Evolutionary conservation across 1,140 invertebrate species (phyloP), one percentile per base, ranked within the genome.

Genomic region (Drosophila gunungcola): DNA sequence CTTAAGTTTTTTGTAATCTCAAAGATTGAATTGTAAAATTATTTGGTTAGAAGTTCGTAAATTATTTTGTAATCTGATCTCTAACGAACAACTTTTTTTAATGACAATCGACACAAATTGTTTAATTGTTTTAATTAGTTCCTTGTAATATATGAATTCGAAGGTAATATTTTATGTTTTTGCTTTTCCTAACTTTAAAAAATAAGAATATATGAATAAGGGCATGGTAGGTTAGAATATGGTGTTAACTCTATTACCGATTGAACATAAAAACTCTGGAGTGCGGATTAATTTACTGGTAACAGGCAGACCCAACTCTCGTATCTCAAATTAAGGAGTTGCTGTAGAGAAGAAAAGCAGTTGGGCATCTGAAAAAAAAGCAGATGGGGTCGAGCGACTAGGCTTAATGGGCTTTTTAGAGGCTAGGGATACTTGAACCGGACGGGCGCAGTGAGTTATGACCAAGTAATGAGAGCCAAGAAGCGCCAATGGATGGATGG

Each of bases 381-480:
- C 63, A 69, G 48, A 49, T 58, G 55, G 46, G 56, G 41, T 43
- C 42, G 56, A 43, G 9, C 63, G 54, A 58, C 13, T 27, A 21
- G 39, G 39, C 43, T 46, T 45, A 54, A 70, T 64, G 51, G 56
- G 46, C 34, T 54, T 38, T 25, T 51, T 29, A 34, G 43, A 32
- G 67, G 29, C 43, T 72, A 25, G 65, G 65, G 55, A 64, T 76
- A 70, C 51, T 56, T 60, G 64, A 78, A 45, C 67, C 67, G 39
- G 51, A 29, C 58, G 41, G 73, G 75, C 55, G 60, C 81, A 85
- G 82, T 76, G 82, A 85, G 38, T 85, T 85, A 86, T 85, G 82
- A 85, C 82, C 82, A 46, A 74, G 29, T 76, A 65, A 75, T 65
- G 62, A 54, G 62, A 80, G 48, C 64, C 48, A 65, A 70, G 68